These are phyloP conservation scores for Drosophila fuyamai DNA, from an alignment of 1,140 invertebrate genomes.

Conservation along the genomic window DNA sequence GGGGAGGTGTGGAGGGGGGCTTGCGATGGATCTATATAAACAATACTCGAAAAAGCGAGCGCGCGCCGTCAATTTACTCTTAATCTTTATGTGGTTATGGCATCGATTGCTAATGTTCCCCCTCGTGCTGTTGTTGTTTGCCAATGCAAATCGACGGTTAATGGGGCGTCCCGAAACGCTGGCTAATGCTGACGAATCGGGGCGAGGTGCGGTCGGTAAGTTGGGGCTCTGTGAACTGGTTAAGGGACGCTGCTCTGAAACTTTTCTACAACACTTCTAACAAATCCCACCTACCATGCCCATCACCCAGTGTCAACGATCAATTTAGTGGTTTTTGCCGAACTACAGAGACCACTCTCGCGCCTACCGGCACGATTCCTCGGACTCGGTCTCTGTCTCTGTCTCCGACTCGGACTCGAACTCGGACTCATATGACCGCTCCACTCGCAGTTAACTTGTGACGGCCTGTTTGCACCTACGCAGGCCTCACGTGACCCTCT, in stretches of 20 bases:
- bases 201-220: constrained; percentile 8
- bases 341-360: constrained; percentile 25
- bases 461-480: constrained; percentile 70
- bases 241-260: no score
- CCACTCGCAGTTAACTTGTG: constrained; percentile 49
- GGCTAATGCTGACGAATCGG: constrained; percentile 14
- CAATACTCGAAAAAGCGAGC: constrained; percentile 15
- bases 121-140: constrained; percentile 33
- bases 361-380: constrained; percentile 27
- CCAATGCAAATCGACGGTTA: constrained; percentile 31
- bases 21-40: constrained; percentile 17
- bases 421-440: constrained; percentile 57
- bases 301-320: no score
- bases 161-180: constrained; percentile 44
- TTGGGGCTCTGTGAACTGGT: neutral
- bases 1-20: neutral
- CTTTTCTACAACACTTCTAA: no score
- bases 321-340: fast-evolving
- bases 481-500: constrained; percentile 52
- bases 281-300: no score
- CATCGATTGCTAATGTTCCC: constrained; percentile 16
- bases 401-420: neutral
- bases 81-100: constrained; percentile 39
- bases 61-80: constrained; percentile 41
- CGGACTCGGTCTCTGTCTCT: neutral